Percentiles rank a stretch among this genome's conserved stretches.
phyloP scores from a whole-genome alignment of 2,113 vertebrate genomes.

The Apodemus sylvaticus region DNA sequence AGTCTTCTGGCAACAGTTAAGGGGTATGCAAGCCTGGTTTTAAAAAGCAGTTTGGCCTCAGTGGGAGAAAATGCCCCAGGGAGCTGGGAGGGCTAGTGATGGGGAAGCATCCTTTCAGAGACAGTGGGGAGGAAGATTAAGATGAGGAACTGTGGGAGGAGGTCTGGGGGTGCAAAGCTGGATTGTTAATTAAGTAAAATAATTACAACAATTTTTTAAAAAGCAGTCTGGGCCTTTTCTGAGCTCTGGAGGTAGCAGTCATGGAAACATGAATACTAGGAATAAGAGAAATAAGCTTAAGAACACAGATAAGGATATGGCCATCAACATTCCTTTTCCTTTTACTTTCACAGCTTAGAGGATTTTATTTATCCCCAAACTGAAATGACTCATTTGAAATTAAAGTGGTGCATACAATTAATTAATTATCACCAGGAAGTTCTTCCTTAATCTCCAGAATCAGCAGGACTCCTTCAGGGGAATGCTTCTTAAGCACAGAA shows the following conservation, averaged over 20 bases:
- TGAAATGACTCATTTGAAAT: slow-evolving; percentile 49
- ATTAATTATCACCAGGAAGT: slow-evolving; percentile 69
- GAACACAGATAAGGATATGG: background rate
- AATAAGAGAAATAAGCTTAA: background rate
- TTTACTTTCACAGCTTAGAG: slow-evolving; percentile 64
- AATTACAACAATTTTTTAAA: background rate
- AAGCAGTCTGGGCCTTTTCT: background rate
- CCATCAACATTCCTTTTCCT: slow-evolving; percentile 56
- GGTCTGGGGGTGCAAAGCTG: no score
- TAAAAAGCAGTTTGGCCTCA: background rate
- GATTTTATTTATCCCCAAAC: slow-evolving; percentile 51
- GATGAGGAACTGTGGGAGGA: no score
- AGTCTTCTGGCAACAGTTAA: background rate
- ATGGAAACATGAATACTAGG: background rate
- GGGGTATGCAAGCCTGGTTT: background rate
- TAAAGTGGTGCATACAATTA: slow-evolving; percentile 64
- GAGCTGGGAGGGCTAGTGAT: no score
- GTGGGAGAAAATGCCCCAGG: no score
- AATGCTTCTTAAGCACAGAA: slow-evolving; percentile 70
- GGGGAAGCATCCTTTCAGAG: no score
- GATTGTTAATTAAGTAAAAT: no score
- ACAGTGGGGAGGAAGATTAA: no score
- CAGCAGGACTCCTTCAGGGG: slow-evolving; percentile 61
- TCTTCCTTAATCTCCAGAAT: slow-evolving; percentile 68
- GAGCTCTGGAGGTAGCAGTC: background rate